phyloP scores from a whole-genome alignment of 1,140 invertebrate species.

The Aphidius gifuensis region DNA sequence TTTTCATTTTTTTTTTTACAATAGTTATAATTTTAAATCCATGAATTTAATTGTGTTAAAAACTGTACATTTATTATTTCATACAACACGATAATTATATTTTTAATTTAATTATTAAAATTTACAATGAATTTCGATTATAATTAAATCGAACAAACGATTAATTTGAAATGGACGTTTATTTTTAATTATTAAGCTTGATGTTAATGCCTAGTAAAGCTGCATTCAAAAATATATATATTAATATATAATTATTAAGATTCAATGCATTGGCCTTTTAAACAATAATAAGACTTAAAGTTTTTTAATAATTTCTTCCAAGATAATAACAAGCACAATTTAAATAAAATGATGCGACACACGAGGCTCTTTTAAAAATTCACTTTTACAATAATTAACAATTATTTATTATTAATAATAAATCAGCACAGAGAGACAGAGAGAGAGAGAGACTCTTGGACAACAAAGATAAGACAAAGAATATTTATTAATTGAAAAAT shows the following conservation, averaged over 20 bases:
- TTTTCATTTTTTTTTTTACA: slow-evolving; percentile 9
- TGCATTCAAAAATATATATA: too few species aligned
- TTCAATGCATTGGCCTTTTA: slow-evolving; percentile 32
- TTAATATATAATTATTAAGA: slow-evolving; percentile 32
- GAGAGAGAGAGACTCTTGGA: too few species aligned
- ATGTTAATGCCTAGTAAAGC: too few species aligned
- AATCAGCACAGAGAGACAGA: too few species aligned
- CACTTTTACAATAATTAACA: too few species aligned
- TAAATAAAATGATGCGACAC: too few species aligned
- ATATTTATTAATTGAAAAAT: not conserved
- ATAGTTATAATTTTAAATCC: too few species aligned
- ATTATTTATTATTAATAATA: too few species aligned
- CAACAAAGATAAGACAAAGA: not conserved
- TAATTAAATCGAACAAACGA: slow-evolving; percentile 48
- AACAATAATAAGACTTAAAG: too few species aligned
- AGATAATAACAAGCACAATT: too few species aligned
- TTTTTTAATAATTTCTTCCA: too few species aligned
- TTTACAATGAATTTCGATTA: slow-evolving; percentile 43
- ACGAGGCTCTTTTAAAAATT: too few species aligned
- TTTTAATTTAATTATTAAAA: slow-evolving; percentile 30
- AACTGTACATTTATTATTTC: slow-evolving; percentile 54
- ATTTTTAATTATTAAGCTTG: not conserved
- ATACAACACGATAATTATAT: slow-evolving; percentile 47
- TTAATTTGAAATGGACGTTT: slow-evolving; percentile 42
- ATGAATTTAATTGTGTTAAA: not conserved